Conservation (phyloP, 2,888 invertebrate genomes). For the Conops quadrifasciatus region DNA sequence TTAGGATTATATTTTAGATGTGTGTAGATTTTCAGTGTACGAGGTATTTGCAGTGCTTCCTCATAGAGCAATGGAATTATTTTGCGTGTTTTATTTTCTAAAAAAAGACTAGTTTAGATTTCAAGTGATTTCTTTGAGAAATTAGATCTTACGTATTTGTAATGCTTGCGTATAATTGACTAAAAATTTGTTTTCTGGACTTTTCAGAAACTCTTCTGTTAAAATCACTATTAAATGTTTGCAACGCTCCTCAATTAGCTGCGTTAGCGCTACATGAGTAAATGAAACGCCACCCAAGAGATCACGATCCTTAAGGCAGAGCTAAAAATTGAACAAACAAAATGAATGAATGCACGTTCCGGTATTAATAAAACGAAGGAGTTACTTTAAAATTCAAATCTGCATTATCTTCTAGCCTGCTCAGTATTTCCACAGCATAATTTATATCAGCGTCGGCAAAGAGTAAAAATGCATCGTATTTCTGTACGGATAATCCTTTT, state of each 20-base stretch:
- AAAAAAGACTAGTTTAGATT: not conserved
- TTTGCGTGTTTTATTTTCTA: constrained; percentile 71
- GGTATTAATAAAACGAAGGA: not conserved
- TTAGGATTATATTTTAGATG: constrained; percentile 70
- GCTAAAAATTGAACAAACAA: constrained; percentile 64
- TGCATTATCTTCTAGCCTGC: constrained; percentile 69
- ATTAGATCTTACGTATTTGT: constrained; percentile 76
- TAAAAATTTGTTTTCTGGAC: constrained; percentile 80
- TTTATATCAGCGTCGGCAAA: constrained; percentile 77
- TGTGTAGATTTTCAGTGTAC: constrained; percentile 73
- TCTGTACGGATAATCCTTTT: constrained; percentile 68
- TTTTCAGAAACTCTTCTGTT: constrained; percentile 79
- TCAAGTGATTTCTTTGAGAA: not conserved
- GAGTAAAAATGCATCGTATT: constrained; percentile 82
- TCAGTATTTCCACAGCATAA: constrained; percentile 74
- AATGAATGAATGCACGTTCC: not conserved
- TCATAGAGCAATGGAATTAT: constrained; percentile 78
- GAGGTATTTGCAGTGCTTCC: constrained; percentile 70
- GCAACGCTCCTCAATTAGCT: constrained; percentile 80
- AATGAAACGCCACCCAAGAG: constrained; percentile 75
- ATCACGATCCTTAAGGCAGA: constrained; percentile 79
- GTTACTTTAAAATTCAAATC: constrained; percentile 71
- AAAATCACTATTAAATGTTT: constrained; percentile 80
- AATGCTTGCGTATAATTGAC: constrained; percentile 81
- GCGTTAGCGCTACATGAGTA: constrained; percentile 76